Evolutionary conservation across 1,140 invertebrate genomes (phyloP).

Genomic region (Venturia canescens): DNA sequence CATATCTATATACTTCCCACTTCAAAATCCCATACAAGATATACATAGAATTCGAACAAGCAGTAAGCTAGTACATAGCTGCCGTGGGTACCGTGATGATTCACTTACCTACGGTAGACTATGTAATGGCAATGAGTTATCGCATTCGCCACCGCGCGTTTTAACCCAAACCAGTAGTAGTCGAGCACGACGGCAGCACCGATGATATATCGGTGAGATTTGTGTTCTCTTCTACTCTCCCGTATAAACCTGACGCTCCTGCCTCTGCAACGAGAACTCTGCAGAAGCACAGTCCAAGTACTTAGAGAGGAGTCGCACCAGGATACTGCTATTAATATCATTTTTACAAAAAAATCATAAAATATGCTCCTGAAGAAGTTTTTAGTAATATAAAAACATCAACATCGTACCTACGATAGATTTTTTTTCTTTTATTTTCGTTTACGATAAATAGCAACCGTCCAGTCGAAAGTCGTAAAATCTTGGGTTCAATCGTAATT

Average conservation of each 20-base stretch:
- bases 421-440: no score
- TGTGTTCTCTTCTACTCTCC: slow-evolving; percentile 16
- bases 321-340: slow-evolving; percentile 6
- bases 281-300: not conserved
- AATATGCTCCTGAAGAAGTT: not conserved
- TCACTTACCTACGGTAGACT: slow-evolving; percentile 37
- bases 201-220: slow-evolving; percentile 37
- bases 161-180: slow-evolving; percentile 9
- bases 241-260: not conserved
- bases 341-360: not conserved
- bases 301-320: not conserved
- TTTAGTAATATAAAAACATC: not conserved
- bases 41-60: not conserved
- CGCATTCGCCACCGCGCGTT: slow-evolving; percentile 33
- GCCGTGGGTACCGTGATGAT: slow-evolving; percentile 32
- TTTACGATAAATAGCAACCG: no score
- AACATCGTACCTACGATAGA: not conserved
- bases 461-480: no score
- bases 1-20: not conserved
- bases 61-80: slow-evolving; percentile 29
- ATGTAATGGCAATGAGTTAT: slow-evolving; percentile 41
- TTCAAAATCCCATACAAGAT: not conserved
- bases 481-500: no score
- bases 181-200: not conserved
- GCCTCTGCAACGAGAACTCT: not conserved